Evolutionary conservation across 2,113 vertebrate species (phyloP), one percentile per base, ranked within the genome.

Genomic region (Spheniscus mendiculus): DNA sequence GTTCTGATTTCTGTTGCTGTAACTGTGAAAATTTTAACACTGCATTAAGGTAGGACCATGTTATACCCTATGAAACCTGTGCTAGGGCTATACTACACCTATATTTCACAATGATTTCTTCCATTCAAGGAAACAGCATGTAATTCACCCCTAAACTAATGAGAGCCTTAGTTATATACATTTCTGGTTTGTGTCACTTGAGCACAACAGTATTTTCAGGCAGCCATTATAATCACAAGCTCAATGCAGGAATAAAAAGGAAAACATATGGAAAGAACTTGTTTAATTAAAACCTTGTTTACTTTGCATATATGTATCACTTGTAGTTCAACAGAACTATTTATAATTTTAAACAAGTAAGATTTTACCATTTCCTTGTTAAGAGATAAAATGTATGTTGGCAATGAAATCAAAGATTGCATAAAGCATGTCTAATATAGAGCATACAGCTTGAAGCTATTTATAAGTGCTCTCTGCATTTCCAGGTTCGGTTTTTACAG

Each of bases 401-500:
- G 83, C 5, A 47, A 80, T 58, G 85, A 73, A 93, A 72, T 42
- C 66, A 58, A 74, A 86, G 90, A 56, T 25, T 72, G 76, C 63
- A 86, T 11, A 73, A 95, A 95, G 85, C 58, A 90, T 82, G 67
- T 91, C 36, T 58, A 80, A 96, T 86, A 67, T 25, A 83, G 95
- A 95, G 88, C 87, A 91, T 83, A 80, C 56, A 95, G 94, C 94
- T 95, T 79, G 71, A 47, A 92, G 87, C 87, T 87, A 70, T 94
- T 97, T 91, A 20, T 91, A 91, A 94, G 91, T 47, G 81, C 84
- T 93, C 62, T 69, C 84, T 73, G 45, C 87, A 58, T 94, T 83
- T 93, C 82, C 91, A 95, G 89, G 84, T 93, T 85, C 0, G 2
- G 25, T 34, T 89, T 95, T 93, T 78, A 76, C 66, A 77, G 83